These are phyloP conservation scores for Hypotaenidia okinawae DNA, from an alignment of 2,797 vertebrate species.

Conservation along the genomic window DNA sequence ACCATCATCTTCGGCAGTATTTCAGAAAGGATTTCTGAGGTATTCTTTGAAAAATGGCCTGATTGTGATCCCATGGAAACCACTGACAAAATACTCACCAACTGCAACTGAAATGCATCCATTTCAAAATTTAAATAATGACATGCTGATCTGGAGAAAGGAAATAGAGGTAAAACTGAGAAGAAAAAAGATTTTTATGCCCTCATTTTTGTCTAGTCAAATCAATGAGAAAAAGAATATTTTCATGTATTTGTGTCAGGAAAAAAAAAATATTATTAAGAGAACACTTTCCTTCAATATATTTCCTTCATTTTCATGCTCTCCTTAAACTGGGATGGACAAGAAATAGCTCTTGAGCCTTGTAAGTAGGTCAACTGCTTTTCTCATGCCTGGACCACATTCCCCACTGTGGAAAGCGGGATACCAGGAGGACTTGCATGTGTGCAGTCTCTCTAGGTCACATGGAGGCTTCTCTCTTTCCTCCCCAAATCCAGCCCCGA, in stretches of 20 bases:
- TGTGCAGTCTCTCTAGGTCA: background rate
- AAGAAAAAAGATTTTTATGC: background rate
- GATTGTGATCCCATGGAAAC: constrained; percentile 31
- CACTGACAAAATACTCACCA: constrained; percentile 22
- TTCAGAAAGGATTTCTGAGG: constrained; percentile 21
- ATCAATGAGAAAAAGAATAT: background rate
- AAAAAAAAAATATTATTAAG: background rate
- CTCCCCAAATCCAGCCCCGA: background rate
- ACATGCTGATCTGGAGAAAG: constrained; percentile 13
- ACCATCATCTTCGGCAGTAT: background rate
- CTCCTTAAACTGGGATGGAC: background rate
- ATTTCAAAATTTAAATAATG: constrained; percentile 45
- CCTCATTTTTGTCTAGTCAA: background rate
- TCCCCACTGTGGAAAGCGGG: background rate
- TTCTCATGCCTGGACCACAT: background rate
- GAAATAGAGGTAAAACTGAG: background rate
- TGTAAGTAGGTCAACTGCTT: constrained; percentile 26
- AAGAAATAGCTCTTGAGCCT: constrained; percentile 22
- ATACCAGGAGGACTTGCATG: background rate
- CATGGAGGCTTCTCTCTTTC: background rate
- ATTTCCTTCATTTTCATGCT: constrained; percentile 23
- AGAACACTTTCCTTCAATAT: background rate
- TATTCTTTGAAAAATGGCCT: constrained; percentile 24
- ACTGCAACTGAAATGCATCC: background rate
- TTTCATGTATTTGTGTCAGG: background rate